Percentiles rank a stretch among this genome's conserved stretches.
Evolutionary conservation across 2,888 invertebrate genomes (phyloP).

Genomic region (Lydus trimaculatus): DNA sequence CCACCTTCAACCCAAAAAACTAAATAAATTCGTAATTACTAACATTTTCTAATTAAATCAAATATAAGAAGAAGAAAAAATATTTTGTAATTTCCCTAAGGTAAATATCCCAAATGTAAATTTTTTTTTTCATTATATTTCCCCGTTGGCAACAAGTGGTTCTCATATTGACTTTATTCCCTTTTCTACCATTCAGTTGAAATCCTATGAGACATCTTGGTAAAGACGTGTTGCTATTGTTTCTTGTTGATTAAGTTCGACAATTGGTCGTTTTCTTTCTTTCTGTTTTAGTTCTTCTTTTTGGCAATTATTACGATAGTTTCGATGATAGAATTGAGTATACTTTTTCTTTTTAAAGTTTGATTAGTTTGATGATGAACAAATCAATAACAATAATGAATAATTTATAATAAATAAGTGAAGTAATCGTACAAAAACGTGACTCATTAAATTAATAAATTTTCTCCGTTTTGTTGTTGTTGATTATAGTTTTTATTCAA

Average conservation of each 20-base stretch:
- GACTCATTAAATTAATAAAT: background rate
- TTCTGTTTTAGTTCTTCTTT: background rate
- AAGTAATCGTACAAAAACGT: background rate
- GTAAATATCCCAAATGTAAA: background rate
- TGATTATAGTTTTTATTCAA: background rate
- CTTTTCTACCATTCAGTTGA: background rate
- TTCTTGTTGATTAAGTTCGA: background rate
- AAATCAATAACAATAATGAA: background rate
- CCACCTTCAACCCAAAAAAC: background rate
- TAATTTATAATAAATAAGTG: background rate
- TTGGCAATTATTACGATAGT: background rate
- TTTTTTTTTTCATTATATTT: background rate
- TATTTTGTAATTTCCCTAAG: background rate
- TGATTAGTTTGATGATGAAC: background rate
- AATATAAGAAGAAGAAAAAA: background rate
- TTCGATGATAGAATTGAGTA: too few species aligned
- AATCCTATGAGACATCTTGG: background rate
- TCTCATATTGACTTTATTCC: background rate
- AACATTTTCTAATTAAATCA: background rate
- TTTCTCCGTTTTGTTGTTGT: background rate
- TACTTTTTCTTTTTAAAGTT: background rate
- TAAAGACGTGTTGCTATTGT: background rate
- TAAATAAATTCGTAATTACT: background rate
- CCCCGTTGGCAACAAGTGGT: background rate
- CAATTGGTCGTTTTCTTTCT: background rate